Base-by-base conservation (phyloP, 2,113 vertebrate genomes). In the Catharus bicknelli region DNA sequence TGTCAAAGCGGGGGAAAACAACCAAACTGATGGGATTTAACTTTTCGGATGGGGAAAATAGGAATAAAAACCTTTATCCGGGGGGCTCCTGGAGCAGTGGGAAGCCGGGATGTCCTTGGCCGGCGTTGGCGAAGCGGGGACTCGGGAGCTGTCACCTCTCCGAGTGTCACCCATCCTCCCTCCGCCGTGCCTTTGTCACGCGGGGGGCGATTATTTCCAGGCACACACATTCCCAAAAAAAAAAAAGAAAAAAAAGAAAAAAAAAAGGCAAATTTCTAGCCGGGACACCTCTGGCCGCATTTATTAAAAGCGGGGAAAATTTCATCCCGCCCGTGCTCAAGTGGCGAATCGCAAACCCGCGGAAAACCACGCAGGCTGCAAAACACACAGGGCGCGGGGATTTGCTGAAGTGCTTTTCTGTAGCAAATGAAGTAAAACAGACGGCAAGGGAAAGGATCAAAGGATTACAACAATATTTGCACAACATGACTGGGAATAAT, bases 381-480 rank as follows among this genome's bases (percentile, higher is more conserved):
- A 98, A 98, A 98, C 97, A 95, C 95, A 91, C 97, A 93, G 94
- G 98, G 98, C 97, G 95, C 69, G 96, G 97, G 98, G 99, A 99
- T 99, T 99, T 99, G 97, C 58, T 98, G 77, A 79, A 98, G 98
- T 98, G 96, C 98, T 98, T 97, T 96, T 96, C 97, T 96, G 98
- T 95, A 97, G 98, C 97, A 97, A 98, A 98, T 97, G 98, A 98
- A 97, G 97, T 98, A 97, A 97, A 97, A 98, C 97, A 98, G 98
- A 98, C 97, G 97, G 98, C 98, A 97, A 96, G 98, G 97, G 98
- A 97, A 97, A 88, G 98, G 97, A 98, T 98, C 98, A 97, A 98
- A 98, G 99, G 98, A 99, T 99, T 99, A 99, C 98, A 97, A 98
- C 98, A 98, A 99, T 99, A 99, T 99, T 99, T 99, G 99, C 97